Conservation (phyloP, 2,888 invertebrate genomes). For the Lomographa bimaculata region DNA sequence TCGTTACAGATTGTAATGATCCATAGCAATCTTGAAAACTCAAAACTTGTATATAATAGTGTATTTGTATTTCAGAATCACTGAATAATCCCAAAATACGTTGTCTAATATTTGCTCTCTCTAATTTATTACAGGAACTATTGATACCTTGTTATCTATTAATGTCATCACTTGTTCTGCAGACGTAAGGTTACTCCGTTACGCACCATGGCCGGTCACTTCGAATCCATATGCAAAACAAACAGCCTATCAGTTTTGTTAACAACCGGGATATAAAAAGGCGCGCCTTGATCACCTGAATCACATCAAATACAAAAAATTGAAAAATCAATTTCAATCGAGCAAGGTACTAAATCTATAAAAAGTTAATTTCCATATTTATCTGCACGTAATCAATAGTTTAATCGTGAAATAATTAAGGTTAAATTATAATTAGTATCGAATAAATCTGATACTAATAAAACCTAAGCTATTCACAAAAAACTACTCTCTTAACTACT, state of each 20-base stretch:
- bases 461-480: no score
- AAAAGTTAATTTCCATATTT: no score
- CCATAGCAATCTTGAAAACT: no score
- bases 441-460: not conserved
- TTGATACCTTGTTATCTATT: slow-evolving; percentile 44
- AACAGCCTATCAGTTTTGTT: slow-evolving; percentile 12
- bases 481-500: no score
- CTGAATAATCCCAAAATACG: no score
- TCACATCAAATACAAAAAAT: no score
- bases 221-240: slow-evolving; percentile 20
- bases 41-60: no score
- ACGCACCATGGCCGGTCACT: slow-evolving; percentile 36
- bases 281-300: no score
- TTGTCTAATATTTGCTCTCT: slow-evolving; percentile 37
- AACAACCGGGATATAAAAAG: slow-evolving; percentile 17
- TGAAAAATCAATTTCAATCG: slow-evolving; percentile 18
- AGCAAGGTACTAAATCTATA: slow-evolving; percentile 30
- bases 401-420: slow-evolving; percentile 7
- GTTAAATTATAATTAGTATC: slow-evolving; percentile 9
- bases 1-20: no score
- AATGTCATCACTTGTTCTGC: slow-evolving; percentile 59
- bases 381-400: slow-evolving; percentile 4
- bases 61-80: no score
- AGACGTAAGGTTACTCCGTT: slow-evolving; percentile 50
- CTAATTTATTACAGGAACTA: slow-evolving; percentile 57